These are phyloP conservation scores for Campylomormyrus numenius DNA, from an alignment of 2,113 vertebrate species.

Conservation along the genomic window DNA sequence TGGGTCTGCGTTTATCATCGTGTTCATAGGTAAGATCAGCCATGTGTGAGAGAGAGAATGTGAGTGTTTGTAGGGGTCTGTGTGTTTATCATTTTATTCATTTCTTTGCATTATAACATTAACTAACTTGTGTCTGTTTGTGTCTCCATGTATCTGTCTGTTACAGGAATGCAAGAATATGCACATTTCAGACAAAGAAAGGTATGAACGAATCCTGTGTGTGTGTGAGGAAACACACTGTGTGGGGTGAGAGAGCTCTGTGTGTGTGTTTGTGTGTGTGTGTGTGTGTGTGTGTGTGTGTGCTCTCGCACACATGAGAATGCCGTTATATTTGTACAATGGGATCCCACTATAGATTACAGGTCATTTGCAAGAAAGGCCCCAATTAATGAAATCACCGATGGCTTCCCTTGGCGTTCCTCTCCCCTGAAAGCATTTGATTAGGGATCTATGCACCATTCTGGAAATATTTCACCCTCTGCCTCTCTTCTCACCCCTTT, in stretches of 20 bases:
- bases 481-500: background rate
- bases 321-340: slow-evolving; percentile 16
- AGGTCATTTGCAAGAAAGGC: slow-evolving; percentile 45
- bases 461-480: slow-evolving; percentile 2
- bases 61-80: background rate
- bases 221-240: background rate
- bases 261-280: slow-evolving; percentile 27
- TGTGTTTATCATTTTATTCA: background rate
- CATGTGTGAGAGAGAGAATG: background rate
- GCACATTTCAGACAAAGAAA: slow-evolving; percentile 9
- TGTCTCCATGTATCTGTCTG: background rate
- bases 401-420: slow-evolving; percentile 2
- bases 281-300: slow-evolving; percentile 17
- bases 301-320: background rate
- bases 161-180: background rate
- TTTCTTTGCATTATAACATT: background rate
- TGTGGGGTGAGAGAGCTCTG: background rate
- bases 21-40: background rate
- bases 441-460: slow-evolving; percentile 18
- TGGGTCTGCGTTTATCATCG: background rate
- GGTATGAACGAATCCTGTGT: background rate
- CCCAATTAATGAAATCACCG: slow-evolving; percentile 47
- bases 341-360: slow-evolving; percentile 25
- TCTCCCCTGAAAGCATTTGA: slow-evolving; percentile 26
- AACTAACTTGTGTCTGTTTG: background rate